phyloP scores from a whole-genome alignment of 2,113 vertebrate species.

The Pelecanus crispus region DNA sequence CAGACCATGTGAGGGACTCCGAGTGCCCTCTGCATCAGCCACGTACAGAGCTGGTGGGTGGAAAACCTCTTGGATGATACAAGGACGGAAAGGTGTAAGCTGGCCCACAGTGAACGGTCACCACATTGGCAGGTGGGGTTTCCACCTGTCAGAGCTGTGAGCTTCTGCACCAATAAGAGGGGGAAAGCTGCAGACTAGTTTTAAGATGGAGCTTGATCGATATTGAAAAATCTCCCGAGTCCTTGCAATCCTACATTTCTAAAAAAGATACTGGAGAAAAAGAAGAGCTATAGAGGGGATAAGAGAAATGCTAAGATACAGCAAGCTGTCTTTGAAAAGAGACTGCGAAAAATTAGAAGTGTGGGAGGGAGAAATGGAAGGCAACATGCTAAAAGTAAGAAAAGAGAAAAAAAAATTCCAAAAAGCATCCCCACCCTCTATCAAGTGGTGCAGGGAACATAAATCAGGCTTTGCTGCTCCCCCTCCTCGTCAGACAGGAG shows the following conservation, averaged over 20 bases:
- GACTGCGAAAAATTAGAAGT: neutral
- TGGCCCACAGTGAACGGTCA: neutral
- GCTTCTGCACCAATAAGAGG: neutral
- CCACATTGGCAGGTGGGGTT: neutral
- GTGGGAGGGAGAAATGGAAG: conserved; percentile 15
- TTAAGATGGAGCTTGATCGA: neutral
- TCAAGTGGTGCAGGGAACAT: neutral
- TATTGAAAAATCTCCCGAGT: neutral
- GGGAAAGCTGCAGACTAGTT: neutral
- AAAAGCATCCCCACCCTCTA: neutral
- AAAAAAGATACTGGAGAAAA: neutral
- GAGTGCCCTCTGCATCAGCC: neutral
- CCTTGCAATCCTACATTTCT: neutral
- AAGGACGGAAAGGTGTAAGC: neutral
- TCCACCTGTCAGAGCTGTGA: neutral
- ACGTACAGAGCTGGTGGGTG: neutral
- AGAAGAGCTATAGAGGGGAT: neutral
- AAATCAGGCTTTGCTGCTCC: neutral
- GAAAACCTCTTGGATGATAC: neutral
- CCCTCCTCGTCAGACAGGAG: neutral
- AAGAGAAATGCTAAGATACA: neutral
- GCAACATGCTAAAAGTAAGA: neutral
- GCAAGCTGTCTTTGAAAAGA: neutral
- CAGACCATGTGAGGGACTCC: neutral
- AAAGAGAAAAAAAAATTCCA: neutral